A percentile compares a stretch with the other conserved stretches of the same genome.
These are phyloP conservation scores for Luperina testacea DNA, from an alignment of 2,888 invertebrate species.

Conservation along the genomic window DNA sequence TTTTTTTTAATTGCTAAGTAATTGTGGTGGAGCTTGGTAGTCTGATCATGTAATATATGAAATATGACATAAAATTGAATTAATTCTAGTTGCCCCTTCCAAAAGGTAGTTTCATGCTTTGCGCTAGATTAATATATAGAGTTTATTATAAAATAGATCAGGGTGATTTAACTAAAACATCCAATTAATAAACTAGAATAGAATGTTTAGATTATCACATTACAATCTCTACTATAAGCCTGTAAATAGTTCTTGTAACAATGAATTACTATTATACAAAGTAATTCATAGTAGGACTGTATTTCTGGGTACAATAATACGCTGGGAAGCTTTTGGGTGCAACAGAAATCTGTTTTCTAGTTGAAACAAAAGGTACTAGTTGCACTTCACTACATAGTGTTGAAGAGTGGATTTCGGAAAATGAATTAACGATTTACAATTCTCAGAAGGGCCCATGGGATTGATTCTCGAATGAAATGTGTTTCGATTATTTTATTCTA, in stretches of 20 bases:
- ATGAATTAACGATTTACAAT: background rate
- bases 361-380: background rate
- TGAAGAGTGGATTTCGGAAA: background rate
- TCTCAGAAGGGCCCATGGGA: background rate
- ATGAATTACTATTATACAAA: background rate
- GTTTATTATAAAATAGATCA: too few relatives aligned
- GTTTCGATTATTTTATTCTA: background rate
- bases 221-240: background rate
- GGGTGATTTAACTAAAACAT: background rate
- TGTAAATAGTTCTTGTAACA: background rate
- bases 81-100: too few relatives aligned
- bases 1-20: background rate
- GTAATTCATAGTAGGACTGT: background rate
- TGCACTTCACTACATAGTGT: background rate
- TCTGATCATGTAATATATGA: background rate
- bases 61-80: too few relatives aligned
- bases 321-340: background rate
- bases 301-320: background rate
- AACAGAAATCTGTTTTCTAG: background rate
- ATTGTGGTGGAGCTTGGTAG: background rate
- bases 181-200: background rate
- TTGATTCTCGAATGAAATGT: background rate
- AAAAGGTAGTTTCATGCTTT: too few relatives aligned
- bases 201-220: background rate
- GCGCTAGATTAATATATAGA: too few relatives aligned